phyloP scores from a whole-genome alignment of 2,113 vertebrate species.

The Microcebus tavaratra region DNA sequence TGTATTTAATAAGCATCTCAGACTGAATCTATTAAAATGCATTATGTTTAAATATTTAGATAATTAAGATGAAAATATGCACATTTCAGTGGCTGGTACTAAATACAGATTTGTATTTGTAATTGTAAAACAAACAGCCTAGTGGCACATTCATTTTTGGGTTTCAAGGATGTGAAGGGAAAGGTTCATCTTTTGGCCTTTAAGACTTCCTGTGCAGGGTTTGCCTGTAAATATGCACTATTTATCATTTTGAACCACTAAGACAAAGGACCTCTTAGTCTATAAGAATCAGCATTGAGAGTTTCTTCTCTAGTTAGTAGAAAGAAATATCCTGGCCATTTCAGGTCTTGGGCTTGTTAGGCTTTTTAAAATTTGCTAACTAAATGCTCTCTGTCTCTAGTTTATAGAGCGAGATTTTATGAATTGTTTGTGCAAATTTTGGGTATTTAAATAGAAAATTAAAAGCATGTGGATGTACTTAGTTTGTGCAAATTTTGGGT shows the following conservation, averaged over 20 bases:
- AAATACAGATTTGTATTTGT: not conserved
- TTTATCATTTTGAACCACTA: not conserved
- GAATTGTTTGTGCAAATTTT: not conserved
- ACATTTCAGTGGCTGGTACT: not conserved
- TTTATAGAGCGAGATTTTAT: not conserved
- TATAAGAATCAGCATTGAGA: not conserved
- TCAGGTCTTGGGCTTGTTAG: not conserved
- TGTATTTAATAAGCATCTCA: slow-evolving; percentile 22
- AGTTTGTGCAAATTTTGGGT: not conserved
- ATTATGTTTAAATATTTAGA: slow-evolving; percentile 5
- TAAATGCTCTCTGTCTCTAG: not conserved
- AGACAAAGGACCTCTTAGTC: not conserved
- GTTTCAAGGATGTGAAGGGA: not conserved
- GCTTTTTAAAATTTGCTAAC: not conserved
- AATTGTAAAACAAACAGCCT: not conserved
- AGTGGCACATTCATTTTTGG: not conserved
- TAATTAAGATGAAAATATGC: slow-evolving; percentile 1
- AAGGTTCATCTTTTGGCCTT: slow-evolving; percentile 6
- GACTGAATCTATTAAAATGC: not conserved
- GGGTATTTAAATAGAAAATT: not conserved
- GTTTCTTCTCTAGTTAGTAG: not conserved
- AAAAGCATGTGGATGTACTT: not conserved
- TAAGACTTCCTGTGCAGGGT: not conserved
- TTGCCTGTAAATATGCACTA: not conserved
- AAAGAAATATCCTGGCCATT: not conserved